Evolutionary conservation across 2,888 invertebrate genomes (phyloP).

Genomic region (Nemurella pictetii): DNA sequence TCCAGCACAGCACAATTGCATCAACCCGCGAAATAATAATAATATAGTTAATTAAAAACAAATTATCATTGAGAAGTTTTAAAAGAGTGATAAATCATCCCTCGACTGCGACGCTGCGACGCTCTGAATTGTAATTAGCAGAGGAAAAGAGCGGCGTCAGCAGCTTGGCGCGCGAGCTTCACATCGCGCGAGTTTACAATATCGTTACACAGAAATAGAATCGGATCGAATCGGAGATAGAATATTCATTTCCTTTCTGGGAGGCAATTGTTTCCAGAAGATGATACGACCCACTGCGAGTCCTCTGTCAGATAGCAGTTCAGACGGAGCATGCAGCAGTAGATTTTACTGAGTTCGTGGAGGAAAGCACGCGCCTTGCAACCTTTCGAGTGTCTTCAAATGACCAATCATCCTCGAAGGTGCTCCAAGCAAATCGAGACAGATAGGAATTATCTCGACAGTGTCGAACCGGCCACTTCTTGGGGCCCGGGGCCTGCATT

Average conservation of each 20-base stretch:
- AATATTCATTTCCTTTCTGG: neutral
- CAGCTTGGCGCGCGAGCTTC: neutral
- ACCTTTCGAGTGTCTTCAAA: too few species aligned
- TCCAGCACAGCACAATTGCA: neutral
- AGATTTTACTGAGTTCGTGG: too few species aligned
- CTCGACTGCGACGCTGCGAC: neutral
- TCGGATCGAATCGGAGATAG: neutral
- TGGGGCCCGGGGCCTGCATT: too few species aligned
- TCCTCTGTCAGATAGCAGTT: too few species aligned
- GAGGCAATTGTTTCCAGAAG: neutral
- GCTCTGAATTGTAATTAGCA: constrained; percentile 16
- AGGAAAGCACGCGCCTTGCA: too few species aligned
- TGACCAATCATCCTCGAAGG: too few species aligned
- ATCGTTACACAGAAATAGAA: neutral
- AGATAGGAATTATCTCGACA: too few species aligned
- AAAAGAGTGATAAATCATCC: constrained; percentile 22
- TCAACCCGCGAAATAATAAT: neutral
- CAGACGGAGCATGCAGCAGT: too few species aligned
- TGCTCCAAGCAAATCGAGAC: too few species aligned
- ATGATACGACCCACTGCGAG: too few species aligned
- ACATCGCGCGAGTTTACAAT: neutral
- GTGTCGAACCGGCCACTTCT: too few species aligned
- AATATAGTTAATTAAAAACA: constrained; percentile 23
- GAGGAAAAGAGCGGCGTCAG: neutral
- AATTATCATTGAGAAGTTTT: constrained; percentile 21